Percentiles rank a stretch among this genome's conserved stretches.
Conservation (phyloP, 2,888 invertebrate genomes). For the Papilio gigon region DNA sequence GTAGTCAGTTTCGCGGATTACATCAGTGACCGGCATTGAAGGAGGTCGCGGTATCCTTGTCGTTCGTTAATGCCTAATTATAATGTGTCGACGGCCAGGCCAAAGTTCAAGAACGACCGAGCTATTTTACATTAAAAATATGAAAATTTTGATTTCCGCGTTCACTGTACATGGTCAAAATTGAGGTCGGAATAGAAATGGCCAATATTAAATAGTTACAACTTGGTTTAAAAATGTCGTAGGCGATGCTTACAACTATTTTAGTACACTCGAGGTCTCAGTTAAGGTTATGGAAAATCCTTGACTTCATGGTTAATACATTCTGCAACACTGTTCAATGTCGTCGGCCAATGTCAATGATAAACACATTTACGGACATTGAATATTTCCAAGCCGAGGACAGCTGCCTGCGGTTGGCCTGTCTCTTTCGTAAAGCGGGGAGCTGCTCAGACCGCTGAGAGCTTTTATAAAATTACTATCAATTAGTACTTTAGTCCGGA, state of each 20-base stretch:
- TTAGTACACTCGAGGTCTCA: slow-evolving; percentile 8
- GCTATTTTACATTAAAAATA: slow-evolving; percentile 19
- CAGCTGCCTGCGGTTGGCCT: background rate
- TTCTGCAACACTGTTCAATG: slow-evolving; percentile 20
- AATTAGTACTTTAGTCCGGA: background rate
- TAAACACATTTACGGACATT: slow-evolving; percentile 16
- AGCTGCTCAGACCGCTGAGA: background rate
- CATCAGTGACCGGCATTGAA: background rate
- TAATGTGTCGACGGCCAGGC: slow-evolving; percentile 21
- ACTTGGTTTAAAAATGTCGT: background rate
- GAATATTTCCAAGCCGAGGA: slow-evolving; percentile 7
- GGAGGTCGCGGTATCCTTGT: slow-evolving; percentile 30
- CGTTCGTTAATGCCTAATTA: slow-evolving; percentile 24
- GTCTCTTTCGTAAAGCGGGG: background rate
- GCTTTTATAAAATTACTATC: background rate
- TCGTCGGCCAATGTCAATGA: slow-evolving; percentile 17
- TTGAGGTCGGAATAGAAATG: slow-evolving; percentile 29
- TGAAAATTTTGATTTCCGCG: slow-evolving; percentile 28
- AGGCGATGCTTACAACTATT: background rate
- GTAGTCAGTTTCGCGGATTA: background rate
- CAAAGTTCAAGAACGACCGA: slow-evolving; percentile 38
- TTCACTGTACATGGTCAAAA: slow-evolving; percentile 18
- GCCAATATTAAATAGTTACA: background rate
- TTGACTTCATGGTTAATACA: slow-evolving; percentile 16
- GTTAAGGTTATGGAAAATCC: slow-evolving; percentile 3